Evolutionary conservation across 1,140 invertebrate genomes (phyloP).

Genomic region (Phymorhynchus buccinoides): DNA sequence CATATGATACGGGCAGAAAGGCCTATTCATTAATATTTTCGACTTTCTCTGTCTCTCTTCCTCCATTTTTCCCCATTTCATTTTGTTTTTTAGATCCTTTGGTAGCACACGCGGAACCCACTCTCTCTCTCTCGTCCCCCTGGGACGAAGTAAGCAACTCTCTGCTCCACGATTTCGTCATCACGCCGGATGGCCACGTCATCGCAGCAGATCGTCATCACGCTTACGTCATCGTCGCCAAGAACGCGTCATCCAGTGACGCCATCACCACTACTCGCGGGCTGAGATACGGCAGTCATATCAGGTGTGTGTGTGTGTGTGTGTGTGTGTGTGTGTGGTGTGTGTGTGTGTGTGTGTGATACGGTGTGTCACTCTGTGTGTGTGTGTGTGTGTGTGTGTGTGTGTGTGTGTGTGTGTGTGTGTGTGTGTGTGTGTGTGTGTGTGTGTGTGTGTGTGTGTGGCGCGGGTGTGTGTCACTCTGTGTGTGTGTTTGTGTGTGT

Average conservation of each 20-base stretch:
- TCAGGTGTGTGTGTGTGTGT: not conserved
- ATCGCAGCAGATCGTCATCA: not conserved
- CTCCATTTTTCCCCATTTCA: not conserved
- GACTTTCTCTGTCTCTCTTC: no score
- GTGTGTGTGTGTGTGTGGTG: not conserved
- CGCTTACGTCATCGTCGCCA: not conserved
- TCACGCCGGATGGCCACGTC: not conserved
- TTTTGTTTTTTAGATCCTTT: not conserved
- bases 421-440: not conserved
- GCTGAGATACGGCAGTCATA: not conserved
- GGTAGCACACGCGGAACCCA: not conserved
- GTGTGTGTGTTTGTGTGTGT: not conserved
- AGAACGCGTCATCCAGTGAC: not conserved
- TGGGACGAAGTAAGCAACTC: not conserved
- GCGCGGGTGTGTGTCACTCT: not conserved
- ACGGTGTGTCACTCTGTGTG: not conserved
- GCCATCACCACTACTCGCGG: not conserved
- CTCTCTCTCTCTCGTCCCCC: not conserved
- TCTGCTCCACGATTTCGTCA: not conserved
- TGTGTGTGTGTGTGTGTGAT: not conserved
- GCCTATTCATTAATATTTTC: no score
- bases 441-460: not conserved
- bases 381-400: not conserved
- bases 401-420: not conserved
- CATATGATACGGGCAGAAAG: no score